Evolutionary conservation across 2,797 vertebrate species (phyloP).

Genomic region (Sylvilagus floridanus): DNA sequence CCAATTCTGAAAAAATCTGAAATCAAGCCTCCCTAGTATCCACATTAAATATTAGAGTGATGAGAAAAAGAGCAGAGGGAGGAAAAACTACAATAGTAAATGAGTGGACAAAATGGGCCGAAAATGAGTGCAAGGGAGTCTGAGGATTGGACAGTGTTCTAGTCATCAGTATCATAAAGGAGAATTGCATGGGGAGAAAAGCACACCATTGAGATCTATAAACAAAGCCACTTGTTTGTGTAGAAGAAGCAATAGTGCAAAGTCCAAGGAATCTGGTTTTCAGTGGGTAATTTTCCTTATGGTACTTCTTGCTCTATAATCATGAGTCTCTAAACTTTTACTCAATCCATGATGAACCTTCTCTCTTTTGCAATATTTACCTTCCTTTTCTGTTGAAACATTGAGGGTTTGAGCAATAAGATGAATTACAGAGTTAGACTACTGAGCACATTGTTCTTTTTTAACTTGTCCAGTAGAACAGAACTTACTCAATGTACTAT

Average conservation of each 20-base stretch:
- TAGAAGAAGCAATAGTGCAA: not conserved
- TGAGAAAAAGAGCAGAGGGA: slow-evolving; percentile 34
- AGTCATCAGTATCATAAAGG: not conserved
- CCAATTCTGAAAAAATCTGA: slow-evolving; percentile 65
- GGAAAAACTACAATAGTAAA: not conserved
- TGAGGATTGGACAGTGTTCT: not conserved
- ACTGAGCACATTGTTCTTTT: slow-evolving; percentile 7
- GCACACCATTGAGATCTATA: not conserved
- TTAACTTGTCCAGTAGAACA: slow-evolving; percentile 9
- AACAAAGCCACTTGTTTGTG: slow-evolving; percentile 38
- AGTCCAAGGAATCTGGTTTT: slow-evolving; percentile 25
- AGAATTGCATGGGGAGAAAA: not conserved
- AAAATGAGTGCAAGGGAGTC: not conserved
- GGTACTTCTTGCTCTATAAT: slow-evolving; percentile 47
- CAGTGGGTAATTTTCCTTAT: slow-evolving; percentile 62
- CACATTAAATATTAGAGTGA: slow-evolving; percentile 44
- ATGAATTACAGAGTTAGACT: slow-evolving; percentile 56
- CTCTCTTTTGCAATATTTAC: slow-evolving; percentile 67
- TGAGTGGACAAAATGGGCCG: not conserved
- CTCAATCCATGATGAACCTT: slow-evolving; percentile 14
- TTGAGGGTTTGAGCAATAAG: slow-evolving; percentile 8
- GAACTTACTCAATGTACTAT: not conserved
- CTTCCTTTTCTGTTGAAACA: slow-evolving; percentile 42
- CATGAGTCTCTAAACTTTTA: slow-evolving; percentile 48
- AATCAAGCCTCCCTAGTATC: slow-evolving; percentile 16